phyloP scores from a whole-genome alignment of 2,888 invertebrate genomes.

The Aphrophora alni region DNA sequence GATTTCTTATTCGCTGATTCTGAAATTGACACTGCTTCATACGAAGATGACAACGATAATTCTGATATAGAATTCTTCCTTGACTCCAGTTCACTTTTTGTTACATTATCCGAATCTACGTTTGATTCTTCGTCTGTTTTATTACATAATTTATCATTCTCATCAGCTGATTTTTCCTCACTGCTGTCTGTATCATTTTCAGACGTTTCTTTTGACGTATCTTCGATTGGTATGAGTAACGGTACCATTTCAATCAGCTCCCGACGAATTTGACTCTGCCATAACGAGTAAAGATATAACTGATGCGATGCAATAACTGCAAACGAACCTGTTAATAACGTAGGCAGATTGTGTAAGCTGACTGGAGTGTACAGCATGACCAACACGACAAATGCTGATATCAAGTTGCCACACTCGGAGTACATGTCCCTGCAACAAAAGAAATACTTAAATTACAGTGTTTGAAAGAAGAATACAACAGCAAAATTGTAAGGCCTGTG shows the following conservation, averaged over 20 bases:
- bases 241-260: background rate
- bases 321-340: conserved; percentile 63
- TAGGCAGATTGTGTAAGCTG: conserved; percentile 65
- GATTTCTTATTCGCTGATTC: background rate
- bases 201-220: background rate
- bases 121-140: conserved; percentile 2
- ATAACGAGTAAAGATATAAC: conserved; percentile 49
- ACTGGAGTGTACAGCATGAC: conserved; percentile 67
- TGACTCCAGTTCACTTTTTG: conserved; percentile 7
- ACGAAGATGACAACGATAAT: conserved; percentile 29
- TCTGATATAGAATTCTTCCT: conserved; percentile 30
- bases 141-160: background rate
- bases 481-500: too few relatives aligned
- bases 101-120: conserved; percentile 9
- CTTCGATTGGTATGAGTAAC: background rate
- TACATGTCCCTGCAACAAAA: conserved; percentile 61
- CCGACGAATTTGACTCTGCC: background rate
- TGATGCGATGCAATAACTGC: conserved; percentile 66
- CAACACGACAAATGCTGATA: conserved; percentile 63
- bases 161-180: background rate
- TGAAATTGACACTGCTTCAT: conserved; percentile 29
- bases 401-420: conserved; percentile 58
- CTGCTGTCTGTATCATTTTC: background rate
- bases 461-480: too few relatives aligned
- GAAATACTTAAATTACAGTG: too few relatives aligned